Base-by-base conservation (phyloP, 2,797 vertebrate species). In the Pseudomugil gertrudae region DNA sequence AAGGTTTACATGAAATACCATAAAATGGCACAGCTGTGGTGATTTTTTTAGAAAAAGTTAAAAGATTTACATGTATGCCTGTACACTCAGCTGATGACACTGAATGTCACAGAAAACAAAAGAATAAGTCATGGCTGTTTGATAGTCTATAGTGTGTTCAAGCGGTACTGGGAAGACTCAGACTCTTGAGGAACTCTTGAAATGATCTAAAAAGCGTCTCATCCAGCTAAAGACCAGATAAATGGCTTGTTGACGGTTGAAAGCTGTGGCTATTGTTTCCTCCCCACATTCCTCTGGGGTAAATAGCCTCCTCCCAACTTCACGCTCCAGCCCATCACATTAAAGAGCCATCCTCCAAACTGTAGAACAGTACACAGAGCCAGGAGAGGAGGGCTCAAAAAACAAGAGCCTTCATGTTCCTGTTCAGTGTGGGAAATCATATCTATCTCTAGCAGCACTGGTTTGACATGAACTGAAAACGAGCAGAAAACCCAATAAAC, bases 231-330 rank as follows among this genome's bases (percentile, higher is more conserved):
- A 53, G 23, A 29, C 1, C 13, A 74, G 63, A 58, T 50, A 62
- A 68, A 66, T 62, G 57, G n/a, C 1, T 17, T 27, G 53, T 19
- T 55, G 60, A 63, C 3, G n/a, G 57, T 35, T 52, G 17, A 13
- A 50, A 66, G 57, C 57, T 62, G 59, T 55, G 57, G 43, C 50
- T 53, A 64, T 53, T 71, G 58, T 69, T 53, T 54, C 66, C 72
- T 78, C 50, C 78, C 68, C 45, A 69, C 85, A 90, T 91, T 91
- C 91, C 89, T 83, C n/a, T 62, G 69, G 69, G 23, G 40, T 26
- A 51, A 50, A 73, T 71, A 79, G 38, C 45, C 79, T 66, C 80
- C 74, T 68, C 68, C 68, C 63, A 2, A 9, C 67, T 86, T 89
- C 81, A 90, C 66, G 76, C 84, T 83, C 74, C 73, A 86, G 54